A percentile compares a stretch with the other conserved stretches of the same genome.
phyloP scores from a whole-genome alignment of 2,113 vertebrate species.

The Monopterus albus region DNA sequence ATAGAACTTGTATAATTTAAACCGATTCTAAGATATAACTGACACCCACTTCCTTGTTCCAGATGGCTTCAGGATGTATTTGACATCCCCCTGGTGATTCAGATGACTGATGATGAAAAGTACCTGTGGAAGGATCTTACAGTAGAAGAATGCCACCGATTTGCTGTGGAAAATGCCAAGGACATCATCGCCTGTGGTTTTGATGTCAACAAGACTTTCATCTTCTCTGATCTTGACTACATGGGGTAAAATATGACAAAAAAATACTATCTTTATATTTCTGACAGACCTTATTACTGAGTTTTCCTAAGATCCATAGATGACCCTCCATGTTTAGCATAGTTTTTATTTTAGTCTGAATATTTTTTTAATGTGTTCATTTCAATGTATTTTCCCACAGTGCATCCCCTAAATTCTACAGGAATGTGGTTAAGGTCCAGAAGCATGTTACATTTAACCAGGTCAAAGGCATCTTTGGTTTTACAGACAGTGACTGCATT shows the following conservation, averaged over 20 bases:
- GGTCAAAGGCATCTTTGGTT: conserved; percentile 98
- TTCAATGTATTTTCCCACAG: conserved; percentile 72
- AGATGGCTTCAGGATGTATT: conserved; percentile 98
- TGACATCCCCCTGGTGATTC: conserved; percentile 92
- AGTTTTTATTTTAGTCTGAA: not conserved
- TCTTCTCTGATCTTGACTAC: conserved; percentile 97
- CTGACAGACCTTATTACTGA: not conserved
- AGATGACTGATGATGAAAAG: conserved; percentile 97
- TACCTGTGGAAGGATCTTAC: conserved; percentile 98
- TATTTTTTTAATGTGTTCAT: not conserved
- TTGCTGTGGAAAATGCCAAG: conserved; percentile 90
- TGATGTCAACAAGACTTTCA: conserved; percentile 96
- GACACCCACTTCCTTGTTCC: not conserved
- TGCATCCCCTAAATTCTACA: conserved; percentile 89
- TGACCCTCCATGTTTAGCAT: no score
- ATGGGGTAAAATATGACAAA: conserved; percentile 88
- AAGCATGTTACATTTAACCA: conserved; percentile 99
- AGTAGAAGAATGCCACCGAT: conserved; percentile 88
- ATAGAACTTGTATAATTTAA: not conserved
- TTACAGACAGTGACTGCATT: conserved; percentile 96
- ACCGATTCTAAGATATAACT: not conserved
- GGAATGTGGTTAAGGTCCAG: conserved; percentile 93
- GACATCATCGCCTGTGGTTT: conserved; percentile 98
- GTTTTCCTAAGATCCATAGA: not conserved
- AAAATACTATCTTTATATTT: not conserved